phyloP scores from a whole-genome alignment of 2,888 invertebrate species.

The Craniophora ligustri region DNA sequence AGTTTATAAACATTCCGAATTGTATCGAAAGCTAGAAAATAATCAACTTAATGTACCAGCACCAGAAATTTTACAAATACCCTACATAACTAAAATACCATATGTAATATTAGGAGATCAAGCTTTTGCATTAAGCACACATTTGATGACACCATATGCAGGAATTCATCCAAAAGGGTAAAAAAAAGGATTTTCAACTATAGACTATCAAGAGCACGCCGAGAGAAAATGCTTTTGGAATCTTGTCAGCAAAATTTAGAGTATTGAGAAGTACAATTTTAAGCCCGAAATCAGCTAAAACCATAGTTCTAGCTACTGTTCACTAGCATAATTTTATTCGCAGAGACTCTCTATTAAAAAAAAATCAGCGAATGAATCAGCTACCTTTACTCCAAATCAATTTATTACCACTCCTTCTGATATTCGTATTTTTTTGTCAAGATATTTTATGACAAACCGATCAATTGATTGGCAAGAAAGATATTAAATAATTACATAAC shows the following conservation, averaged over 20 bases:
- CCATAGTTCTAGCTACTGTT: slow-evolving; percentile 25
- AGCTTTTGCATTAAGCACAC: slow-evolving; percentile 29
- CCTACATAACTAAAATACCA: slow-evolving; percentile 33
- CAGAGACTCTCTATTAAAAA: slow-evolving; percentile 24
- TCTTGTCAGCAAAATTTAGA: slow-evolving; percentile 16
- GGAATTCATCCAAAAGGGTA: slow-evolving; percentile 37
- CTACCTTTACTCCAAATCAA: slow-evolving; percentile 32
- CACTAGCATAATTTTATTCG: slow-evolving; percentile 32
- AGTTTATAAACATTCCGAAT: slow-evolving; percentile 34
- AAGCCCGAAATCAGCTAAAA: slow-evolving; percentile 18
- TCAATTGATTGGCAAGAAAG: slow-evolving; percentile 37
- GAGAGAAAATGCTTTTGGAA: slow-evolving; percentile 38
- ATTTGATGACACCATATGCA: slow-evolving; percentile 35
- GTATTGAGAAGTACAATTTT: slow-evolving; percentile 13
- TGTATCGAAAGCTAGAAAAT: slow-evolving; percentile 33
- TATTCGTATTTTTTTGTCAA: slow-evolving; percentile 35
- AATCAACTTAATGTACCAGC: slow-evolving; percentile 31
- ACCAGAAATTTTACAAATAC: slow-evolving; percentile 39
- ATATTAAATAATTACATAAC: slow-evolving; percentile 31
- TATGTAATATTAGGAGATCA: slow-evolving; percentile 42
- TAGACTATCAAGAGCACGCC: slow-evolving; percentile 41
- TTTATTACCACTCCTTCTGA: slow-evolving; percentile 34
- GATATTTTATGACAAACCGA: slow-evolving; percentile 35
- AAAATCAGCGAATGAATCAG: slow-evolving; percentile 23
- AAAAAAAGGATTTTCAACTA: slow-evolving; percentile 41